Evolutionary conservation across 2,113 vertebrate species (phyloP).

Genomic region (Carassius auratus): DNA sequence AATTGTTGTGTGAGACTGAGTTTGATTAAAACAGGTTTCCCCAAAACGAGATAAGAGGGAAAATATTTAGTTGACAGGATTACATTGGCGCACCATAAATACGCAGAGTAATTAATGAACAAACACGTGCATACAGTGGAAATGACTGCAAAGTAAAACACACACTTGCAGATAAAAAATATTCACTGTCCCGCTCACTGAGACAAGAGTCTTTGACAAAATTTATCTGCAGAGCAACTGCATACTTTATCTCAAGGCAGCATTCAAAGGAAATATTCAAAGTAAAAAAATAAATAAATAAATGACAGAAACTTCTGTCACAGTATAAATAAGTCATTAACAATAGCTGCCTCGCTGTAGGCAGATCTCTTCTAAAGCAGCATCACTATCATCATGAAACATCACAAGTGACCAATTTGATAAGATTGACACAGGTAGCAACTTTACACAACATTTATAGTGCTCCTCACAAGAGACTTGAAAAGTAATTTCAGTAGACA

Average conservation of each 20-base stretch:
- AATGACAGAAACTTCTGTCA: background rate
- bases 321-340: constrained; percentile 4
- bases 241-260: background rate
- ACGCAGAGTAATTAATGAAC: constrained; percentile 57
- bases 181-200: background rate
- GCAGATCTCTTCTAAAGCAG: background rate
- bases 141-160: background rate
- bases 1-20: constrained; percentile 81
- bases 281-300: background rate
- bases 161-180: background rate
- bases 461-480: background rate
- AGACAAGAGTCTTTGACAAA: background rate
- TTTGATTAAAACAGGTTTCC: constrained; percentile 83
- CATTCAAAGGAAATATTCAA: constrained; percentile 18
- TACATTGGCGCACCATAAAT: constrained; percentile 61
- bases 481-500: background rate
- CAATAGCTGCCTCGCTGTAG: constrained; percentile 13
- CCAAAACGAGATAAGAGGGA: constrained; percentile 67
- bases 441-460: background rate
- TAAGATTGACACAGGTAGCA: background rate
- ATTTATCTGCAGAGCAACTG: background rate
- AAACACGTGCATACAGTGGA: constrained; percentile 45
- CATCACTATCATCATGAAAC: background rate
- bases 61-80: constrained; percentile 60
- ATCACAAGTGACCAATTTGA: background rate